phyloP scores from a whole-genome alignment of 2,113 vertebrate species.

The Astatotilapia flaviijosephi region DNA sequence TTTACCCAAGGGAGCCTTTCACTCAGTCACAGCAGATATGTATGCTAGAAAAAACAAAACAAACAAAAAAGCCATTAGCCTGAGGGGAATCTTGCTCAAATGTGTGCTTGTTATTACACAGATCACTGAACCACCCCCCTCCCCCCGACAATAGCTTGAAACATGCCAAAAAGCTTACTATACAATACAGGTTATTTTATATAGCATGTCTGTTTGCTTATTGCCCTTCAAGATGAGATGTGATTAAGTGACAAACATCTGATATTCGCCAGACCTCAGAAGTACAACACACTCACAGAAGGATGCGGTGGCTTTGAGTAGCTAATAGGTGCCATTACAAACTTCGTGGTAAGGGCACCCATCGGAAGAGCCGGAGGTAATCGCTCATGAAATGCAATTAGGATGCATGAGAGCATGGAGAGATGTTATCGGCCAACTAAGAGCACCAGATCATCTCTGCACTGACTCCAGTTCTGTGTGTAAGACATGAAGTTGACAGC shows the following conservation, averaged over 20 bases:
- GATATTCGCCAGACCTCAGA: conserved; percentile 46
- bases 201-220: neutral
- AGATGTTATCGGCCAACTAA: conserved; percentile 50
- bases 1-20: neutral
- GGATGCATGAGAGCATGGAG: conserved; percentile 38
- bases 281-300: neutral
- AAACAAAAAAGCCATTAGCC: neutral
- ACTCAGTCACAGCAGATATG: neutral
- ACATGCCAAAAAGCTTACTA: neutral
- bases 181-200: neutral
- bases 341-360: conserved; percentile 26
- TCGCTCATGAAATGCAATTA: conserved; percentile 48
- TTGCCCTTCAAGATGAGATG: neutral
- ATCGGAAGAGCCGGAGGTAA: conserved; percentile 23
- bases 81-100: neutral
- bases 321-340: conserved; percentile 44
- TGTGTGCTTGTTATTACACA: neutral
- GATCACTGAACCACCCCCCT: neutral
- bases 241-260: conserved; percentile 11
- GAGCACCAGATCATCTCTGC: conserved; percentile 33
- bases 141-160: neutral
- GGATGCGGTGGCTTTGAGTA: conserved; percentile 21
- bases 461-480: neutral
- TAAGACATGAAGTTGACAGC: neutral
- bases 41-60: neutral